phyloP scores from a whole-genome alignment of 2,113 vertebrate genomes.

The Syrmaticus mikado region DNA sequence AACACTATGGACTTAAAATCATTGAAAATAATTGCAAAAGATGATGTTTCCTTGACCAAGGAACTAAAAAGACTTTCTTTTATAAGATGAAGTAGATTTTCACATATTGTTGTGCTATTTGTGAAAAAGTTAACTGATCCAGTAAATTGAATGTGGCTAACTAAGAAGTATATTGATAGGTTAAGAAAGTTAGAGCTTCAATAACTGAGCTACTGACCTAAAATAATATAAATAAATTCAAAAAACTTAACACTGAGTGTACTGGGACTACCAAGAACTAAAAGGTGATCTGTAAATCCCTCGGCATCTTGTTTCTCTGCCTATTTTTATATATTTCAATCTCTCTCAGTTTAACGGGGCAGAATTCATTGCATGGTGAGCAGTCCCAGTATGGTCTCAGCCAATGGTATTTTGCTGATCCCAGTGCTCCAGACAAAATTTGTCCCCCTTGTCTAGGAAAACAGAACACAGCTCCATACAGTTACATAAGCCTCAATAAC shows the following conservation, averaged over 20 bases:
- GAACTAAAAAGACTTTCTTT: neutral
- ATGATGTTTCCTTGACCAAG: neutral
- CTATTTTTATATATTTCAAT: neutral
- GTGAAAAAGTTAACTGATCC: neutral
- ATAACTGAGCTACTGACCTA: neutral
- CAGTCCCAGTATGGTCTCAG: neutral
- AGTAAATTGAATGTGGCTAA: neutral
- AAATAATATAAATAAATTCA: neutral
- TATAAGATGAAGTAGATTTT: neutral
- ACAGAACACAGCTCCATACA: neutral
- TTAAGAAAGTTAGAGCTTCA: neutral
- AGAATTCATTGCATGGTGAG: neutral
- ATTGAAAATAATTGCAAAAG: neutral
- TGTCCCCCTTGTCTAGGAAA: neutral
- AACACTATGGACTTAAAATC: neutral
- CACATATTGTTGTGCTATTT: neutral
- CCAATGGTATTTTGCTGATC: neutral
- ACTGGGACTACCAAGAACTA: neutral
- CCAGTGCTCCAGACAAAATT: neutral
- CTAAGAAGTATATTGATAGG: neutral
- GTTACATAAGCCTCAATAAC: conserved; percentile 26
- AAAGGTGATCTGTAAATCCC: neutral
- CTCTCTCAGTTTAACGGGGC: neutral
- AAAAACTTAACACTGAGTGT: neutral
- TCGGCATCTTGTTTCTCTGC: neutral